A percentile compares a stretch with the other conserved stretches of the same genome.
Conservation (phyloP, 30 jellyfish, hydroid and myxozoan species). For the Morbakka virulenta region DNA sequence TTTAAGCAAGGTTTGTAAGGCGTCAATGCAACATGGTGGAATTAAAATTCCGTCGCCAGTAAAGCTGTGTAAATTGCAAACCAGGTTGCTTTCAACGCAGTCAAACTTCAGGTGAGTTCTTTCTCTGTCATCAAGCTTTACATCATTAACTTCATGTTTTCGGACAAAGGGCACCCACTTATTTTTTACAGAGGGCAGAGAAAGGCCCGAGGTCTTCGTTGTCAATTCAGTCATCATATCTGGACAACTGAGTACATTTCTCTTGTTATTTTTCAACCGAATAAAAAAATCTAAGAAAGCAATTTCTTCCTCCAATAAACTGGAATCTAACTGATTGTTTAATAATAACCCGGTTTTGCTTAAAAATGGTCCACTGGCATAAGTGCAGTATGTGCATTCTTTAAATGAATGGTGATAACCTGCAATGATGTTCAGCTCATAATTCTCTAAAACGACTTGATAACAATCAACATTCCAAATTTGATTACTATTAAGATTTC, state of each 20-base stretch:
- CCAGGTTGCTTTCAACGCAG: background rate
- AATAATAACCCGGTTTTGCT: background rate
- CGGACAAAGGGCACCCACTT: background rate
- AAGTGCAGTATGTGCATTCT: background rate
- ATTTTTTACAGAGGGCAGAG: background rate
- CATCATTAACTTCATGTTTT: background rate
- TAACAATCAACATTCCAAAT: background rate
- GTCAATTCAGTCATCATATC: background rate
- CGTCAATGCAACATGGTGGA: background rate
- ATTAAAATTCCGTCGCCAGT: background rate
- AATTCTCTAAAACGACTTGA: background rate
- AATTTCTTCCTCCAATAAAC: background rate
- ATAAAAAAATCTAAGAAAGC: background rate
- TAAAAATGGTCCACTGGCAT: background rate
- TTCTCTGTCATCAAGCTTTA: background rate
- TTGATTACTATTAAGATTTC: background rate
- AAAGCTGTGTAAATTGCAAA: background rate
- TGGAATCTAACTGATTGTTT: background rate
- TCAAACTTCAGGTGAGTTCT: background rate
- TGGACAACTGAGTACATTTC: background rate
- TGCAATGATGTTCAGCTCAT: background rate
- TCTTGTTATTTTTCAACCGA: background rate
- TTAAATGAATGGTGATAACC: background rate
- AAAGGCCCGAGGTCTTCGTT: background rate
- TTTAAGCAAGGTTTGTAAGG: background rate